A percentile compares a stretch with the other conserved stretches of the same genome.
phyloP scores from a whole-genome alignment of 2,888 invertebrate genomes.

The Oscheius sp. region DNA sequence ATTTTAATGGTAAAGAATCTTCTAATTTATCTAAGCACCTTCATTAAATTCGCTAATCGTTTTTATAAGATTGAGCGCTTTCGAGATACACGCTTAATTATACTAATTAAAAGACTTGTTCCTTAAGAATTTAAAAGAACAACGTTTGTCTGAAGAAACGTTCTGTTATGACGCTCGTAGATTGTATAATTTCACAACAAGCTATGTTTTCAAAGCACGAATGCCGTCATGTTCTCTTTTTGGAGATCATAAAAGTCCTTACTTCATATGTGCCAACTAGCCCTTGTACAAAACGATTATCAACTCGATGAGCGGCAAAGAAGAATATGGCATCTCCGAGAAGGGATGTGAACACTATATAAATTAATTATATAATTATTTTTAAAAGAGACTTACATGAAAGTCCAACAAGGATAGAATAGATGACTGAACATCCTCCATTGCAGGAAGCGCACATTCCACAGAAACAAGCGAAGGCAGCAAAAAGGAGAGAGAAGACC shows the following conservation, averaged over 20 bases:
- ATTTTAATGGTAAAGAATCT: neutral
- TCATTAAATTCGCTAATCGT: neutral
- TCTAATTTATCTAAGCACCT: too few species aligned
- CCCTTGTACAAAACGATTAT: conserved; percentile 67
- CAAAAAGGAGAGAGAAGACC: conserved; percentile 57
- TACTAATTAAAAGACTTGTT: too few species aligned
- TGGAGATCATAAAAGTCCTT: conserved; percentile 4
- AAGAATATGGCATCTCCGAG: conserved; percentile 65
- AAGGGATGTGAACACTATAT: conserved; percentile 47
- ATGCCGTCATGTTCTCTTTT: too few species aligned
- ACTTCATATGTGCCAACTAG: conserved; percentile 69
- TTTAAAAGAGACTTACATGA: conserved; percentile 47
- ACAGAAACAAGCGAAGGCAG: conserved; percentile 54
- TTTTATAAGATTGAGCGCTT: neutral
- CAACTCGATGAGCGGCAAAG: conserved; percentile 69
- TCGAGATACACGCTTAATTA: too few species aligned
- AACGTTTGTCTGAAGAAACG: too few species aligned
- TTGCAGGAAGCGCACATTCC: conserved; percentile 68
- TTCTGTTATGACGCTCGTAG: too few species aligned
- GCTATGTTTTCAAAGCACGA: too few species aligned
- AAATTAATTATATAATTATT: neutral
- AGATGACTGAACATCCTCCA: conserved; percentile 63
- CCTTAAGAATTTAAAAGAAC: too few species aligned
- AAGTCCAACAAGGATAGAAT: conserved; percentile 59
- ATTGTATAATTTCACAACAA: too few species aligned